Conservation (phyloP, 2,797 vertebrate genomes). For the Danio jaintianensis region DNA sequence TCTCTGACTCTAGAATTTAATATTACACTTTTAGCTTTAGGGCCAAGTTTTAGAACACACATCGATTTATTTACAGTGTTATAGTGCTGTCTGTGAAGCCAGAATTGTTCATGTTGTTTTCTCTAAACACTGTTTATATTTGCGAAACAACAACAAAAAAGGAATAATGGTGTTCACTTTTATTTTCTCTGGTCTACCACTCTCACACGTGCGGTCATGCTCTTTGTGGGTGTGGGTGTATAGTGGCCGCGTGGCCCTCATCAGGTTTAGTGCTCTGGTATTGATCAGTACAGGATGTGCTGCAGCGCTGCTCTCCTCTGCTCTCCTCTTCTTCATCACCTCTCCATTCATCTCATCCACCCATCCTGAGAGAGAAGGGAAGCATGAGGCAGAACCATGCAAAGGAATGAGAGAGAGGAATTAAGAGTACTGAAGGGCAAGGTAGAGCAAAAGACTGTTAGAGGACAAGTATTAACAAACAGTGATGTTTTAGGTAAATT, state of each 20-base stretch:
- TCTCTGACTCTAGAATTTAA: background rate
- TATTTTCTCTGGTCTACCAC: conserved; percentile 6
- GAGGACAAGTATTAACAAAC: background rate
- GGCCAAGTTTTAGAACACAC: background rate
- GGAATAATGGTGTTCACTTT: background rate
- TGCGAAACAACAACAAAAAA: background rate
- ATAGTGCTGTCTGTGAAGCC: background rate
- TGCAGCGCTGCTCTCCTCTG: conserved; percentile 58
- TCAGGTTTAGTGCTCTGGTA: conserved; percentile 81
- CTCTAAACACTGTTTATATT: background rate
- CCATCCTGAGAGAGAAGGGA: conserved; percentile 25
- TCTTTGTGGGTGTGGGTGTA: conserved; percentile 57
- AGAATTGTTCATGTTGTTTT: background rate
- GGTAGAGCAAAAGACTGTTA: background rate
- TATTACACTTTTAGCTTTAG: background rate
- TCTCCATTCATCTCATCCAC: conserved; percentile 60
- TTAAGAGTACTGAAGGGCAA: background rate
- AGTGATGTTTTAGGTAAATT: background rate
- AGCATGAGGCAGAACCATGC: background rate
- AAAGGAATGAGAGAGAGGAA: conserved; percentile 5
- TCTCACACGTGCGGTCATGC: conserved; percentile 60
- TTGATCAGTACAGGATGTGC: conserved; percentile 80
- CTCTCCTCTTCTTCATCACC: conserved; percentile 66
- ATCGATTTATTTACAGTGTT: background rate
- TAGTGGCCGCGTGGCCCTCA: conserved; percentile 67